Evolutionary conservation across 2,888 invertebrate species (phyloP).

Genomic region (Xylophagus ater): DNA sequence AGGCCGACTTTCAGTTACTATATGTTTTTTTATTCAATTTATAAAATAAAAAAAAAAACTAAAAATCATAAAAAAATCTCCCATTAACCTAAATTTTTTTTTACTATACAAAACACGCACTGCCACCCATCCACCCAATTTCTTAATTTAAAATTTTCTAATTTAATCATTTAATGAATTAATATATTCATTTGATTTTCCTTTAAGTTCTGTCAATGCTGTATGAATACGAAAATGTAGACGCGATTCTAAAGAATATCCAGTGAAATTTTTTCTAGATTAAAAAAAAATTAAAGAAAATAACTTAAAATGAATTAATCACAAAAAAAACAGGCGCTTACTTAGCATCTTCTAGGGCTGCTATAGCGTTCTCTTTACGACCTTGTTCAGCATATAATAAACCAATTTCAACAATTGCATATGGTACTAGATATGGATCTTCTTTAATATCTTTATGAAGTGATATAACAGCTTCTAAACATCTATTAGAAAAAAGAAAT

Average conservation of each 20-base stretch:
- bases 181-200: slow-evolving; percentile 14
- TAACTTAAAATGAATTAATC: background rate
- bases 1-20: no score
- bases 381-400: slow-evolving; percentile 63
- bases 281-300: slow-evolving; percentile 14
- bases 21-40: no score
- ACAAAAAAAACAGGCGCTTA: slow-evolving; percentile 40
- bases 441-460: slow-evolving; percentile 64
- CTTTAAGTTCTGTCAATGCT: slow-evolving; percentile 40
- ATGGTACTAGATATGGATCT: slow-evolving; percentile 76
- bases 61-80: no score
- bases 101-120: no score
- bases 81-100: no score
- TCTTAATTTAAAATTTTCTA: background rate
- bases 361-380: slow-evolving; percentile 53
- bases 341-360: slow-evolving; percentile 73
- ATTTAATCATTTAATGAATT: slow-evolving; percentile 11
- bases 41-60: no score
- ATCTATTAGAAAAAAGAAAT: slow-evolving; percentile 19
- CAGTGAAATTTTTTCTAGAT: slow-evolving; percentile 75
- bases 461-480: slow-evolving; percentile 32
- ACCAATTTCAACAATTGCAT: slow-evolving; percentile 75
- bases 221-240: slow-evolving; percentile 84
- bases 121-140: no score
- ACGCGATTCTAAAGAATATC: slow-evolving; percentile 77